Evolutionary conservation across 1,140 invertebrate species (phyloP), one percentile per base, ranked within the genome.

Genomic region (Penaeus japonicus): DNA sequence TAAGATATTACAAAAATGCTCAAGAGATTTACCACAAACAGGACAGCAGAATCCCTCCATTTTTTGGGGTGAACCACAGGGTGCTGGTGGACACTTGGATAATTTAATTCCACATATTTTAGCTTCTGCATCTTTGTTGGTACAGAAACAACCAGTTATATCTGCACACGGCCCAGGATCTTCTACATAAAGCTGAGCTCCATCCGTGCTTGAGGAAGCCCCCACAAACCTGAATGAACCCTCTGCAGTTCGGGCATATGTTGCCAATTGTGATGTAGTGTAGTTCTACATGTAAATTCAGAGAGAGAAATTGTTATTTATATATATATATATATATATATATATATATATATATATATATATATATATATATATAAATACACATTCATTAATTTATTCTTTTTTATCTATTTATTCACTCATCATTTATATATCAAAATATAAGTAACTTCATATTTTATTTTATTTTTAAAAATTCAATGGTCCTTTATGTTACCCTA

Each of bases 11-110:
- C n/a, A 18, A 55, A n/a, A 22, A n/a, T n/a, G n/a, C 20, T 32
- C 7, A 18, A 5, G 47, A 27, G 5, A 22, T 70, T 83, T 83
- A 88, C 87, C 87, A 88, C 87, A 88, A 17, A 88, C 53, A 27
- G 80, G 80, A 39, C 87, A 88, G 78, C 87, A 88, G 35, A 88
- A 88, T 22, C 87, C 87, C 15, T 79, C 83, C 87, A 88, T 88
- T 15, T 78, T 32, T 35, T 77, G 57, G 18, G 87, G 70, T 15
- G 39, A 77, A 30, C 84, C 70, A 20, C 87, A 88, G 4, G 24
- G 80, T 83, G 80, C 80, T 39, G 17, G 30, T n/a, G 53, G 24
- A 78, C 87, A 88, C 62, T 83, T 88, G 15, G 27, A 7, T 15
- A 65, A 57, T 73, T 57, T 84, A 7, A 88, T 88, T 20, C 65